Percentiles rank a stretch among this genome's conserved stretches.
Evolutionary conservation across 1,140 invertebrate genomes (phyloP).

Genomic region (Callitettix versicolor): DNA sequence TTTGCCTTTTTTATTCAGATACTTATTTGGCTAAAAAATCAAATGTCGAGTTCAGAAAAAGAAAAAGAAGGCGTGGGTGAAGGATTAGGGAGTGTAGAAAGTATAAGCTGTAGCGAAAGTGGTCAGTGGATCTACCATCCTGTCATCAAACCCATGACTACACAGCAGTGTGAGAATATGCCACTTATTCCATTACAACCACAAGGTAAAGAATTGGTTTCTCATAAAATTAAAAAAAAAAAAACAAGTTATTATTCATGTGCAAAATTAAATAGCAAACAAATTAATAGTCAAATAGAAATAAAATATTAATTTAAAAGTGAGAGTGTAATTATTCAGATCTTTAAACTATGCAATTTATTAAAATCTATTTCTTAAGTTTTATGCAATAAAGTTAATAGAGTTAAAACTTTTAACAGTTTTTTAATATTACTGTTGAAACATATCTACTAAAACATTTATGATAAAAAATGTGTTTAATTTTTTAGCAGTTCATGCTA

Average conservation of each 20-base stretch:
- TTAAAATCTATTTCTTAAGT: no score
- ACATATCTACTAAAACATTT: no score
- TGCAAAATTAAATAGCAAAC: neutral
- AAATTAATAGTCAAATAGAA: neutral
- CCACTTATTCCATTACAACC: neutral
- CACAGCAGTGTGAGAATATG: slow-evolving; percentile 13
- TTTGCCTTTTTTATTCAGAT: slow-evolving; percentile 12
- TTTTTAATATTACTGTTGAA: no score
- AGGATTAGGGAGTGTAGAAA: slow-evolving; percentile 13
- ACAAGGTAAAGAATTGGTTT: neutral
- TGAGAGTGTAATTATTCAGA: neutral
- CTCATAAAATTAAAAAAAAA: neutral
- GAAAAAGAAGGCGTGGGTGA: slow-evolving; percentile 7
- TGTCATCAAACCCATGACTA: slow-evolving; percentile 18
- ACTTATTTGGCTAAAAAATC: slow-evolving; percentile 20
- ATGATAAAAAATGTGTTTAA: neutral
- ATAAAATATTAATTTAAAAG: neutral
- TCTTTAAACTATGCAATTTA: no score
- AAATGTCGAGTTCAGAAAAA: slow-evolving; percentile 15
- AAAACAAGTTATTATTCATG: neutral
- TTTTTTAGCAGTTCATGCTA: slow-evolving; percentile 7
- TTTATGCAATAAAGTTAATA: no score
- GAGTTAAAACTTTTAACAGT: no score
- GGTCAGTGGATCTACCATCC: slow-evolving; percentile 20
- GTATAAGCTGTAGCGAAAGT: neutral